Evolutionary conservation across 1,140 invertebrate species (phyloP), one percentile per base, ranked within the genome.

Genomic region (Drosophila murphyi): DNA sequence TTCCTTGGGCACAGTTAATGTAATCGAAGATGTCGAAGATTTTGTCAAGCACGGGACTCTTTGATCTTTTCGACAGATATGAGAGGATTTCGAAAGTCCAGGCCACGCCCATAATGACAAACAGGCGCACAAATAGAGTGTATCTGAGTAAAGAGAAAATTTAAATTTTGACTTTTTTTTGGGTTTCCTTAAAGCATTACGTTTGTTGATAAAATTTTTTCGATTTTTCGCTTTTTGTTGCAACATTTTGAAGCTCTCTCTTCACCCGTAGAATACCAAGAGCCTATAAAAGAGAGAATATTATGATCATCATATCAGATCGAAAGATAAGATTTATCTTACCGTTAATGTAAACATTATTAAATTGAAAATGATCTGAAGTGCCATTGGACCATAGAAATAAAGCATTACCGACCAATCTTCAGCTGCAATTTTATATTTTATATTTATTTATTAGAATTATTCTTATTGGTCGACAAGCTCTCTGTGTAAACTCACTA

Each of bases 91-190:
- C 96, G 89, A 95, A 94, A 2, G 94, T 93, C 96, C 96, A 96
- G 43, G 94, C 95, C 8, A 96, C 93, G 2, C 96, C 96, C 96
- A 96, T 96, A 0, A 96, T 94, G 39, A 96, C 93, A 54, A 96
- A 95, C 0, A 96, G 87, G 69, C 96, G 96, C 31, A 96, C 56
- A 72, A 96, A 96, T 0, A 96, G 82, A 52, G 94, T 94, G 75
- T 95, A 95, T 80, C 95, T 96, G 20, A 20, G 20, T 20, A 2
- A 20, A 20, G 20, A 20, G 20, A 20, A 20, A 1, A 20, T 20
- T 20, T 20, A 20, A 20, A 20, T 20, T 1, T 20, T 20, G 20
- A 20, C 20, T 20, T 20, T 20, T 20, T 20, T 20, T 20, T 20
- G 0, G 2, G 6, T 28, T 2, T 32, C 0, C 10, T 20, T 20